These are phyloP conservation scores for Rhabdornis inornatus DNA, from an alignment of 2,113 vertebrate species.

Conservation along the genomic window DNA sequence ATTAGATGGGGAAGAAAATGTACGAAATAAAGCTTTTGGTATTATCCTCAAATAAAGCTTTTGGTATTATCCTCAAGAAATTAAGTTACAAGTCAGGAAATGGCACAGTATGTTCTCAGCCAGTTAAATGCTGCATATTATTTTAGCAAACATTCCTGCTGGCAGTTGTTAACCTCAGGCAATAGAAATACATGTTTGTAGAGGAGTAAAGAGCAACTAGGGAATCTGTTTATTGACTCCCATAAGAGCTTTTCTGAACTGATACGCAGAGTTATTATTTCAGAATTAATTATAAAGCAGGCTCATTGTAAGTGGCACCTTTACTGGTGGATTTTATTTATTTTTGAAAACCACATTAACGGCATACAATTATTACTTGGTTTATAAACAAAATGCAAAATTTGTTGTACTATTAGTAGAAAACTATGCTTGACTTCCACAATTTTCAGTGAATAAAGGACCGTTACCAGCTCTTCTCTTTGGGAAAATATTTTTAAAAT, in stretches of 20 bases:
- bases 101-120: not conserved
- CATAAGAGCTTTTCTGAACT: not conserved
- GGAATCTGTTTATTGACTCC: conserved; percentile 6
- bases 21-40: not conserved
- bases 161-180: conserved; percentile 14
- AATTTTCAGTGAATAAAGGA: not conserved
- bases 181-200: conserved; percentile 2
- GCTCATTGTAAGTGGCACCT: not conserved
- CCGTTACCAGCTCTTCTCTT: not conserved
- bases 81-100: not conserved
- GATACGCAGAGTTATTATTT: not conserved
- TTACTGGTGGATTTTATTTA: not conserved
- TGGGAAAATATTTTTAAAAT: not conserved
- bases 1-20: not conserved
- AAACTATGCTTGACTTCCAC: not conserved
- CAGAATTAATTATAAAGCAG: conserved; percentile 15
- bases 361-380: not conserved
- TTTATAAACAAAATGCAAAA: not conserved
- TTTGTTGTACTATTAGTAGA: not conserved
- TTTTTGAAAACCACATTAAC: not conserved
- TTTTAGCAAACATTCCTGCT: conserved; percentile 25
- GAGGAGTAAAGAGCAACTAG: not conserved
- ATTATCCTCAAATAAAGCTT: not conserved
- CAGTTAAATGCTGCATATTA: not conserved
- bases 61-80: not conserved